phyloP scores from a whole-genome alignment of 2,113 vertebrate species.

The Parus major region DNA sequence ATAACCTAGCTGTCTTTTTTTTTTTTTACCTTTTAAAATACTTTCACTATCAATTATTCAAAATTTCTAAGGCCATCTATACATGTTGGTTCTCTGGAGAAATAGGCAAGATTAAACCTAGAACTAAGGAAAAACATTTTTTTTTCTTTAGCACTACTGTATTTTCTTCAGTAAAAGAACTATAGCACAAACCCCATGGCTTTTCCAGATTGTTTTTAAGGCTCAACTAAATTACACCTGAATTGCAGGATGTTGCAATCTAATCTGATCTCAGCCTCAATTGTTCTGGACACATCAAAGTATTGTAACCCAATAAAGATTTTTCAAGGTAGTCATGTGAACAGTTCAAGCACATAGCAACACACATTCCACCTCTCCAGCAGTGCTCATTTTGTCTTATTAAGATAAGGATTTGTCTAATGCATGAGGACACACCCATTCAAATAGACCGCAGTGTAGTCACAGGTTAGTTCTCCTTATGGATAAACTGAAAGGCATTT shows the following conservation, averaged over 20 bases:
- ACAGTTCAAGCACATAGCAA: not conserved
- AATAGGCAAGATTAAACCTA: not conserved
- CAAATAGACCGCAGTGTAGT: not conserved
- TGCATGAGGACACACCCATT: not conserved
- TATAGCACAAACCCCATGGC: not conserved
- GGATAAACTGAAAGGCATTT: not conserved
- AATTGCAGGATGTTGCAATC: slow-evolving; percentile 33
- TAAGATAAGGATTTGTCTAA: slow-evolving; percentile 3
- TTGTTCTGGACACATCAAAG: slow-evolving; percentile 28
- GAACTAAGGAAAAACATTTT: not conserved
- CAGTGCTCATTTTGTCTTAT: not conserved
- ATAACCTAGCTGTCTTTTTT: not conserved
- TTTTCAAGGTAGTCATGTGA: not conserved
- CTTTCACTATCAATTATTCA: not conserved
- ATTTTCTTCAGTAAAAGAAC: not conserved
- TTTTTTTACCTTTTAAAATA: not conserved
- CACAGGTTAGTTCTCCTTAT: not conserved
- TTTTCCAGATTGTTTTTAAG: not conserved
- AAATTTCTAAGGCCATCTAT: not conserved
- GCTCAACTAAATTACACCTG: not conserved
- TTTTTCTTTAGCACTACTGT: not conserved
- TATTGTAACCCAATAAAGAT: slow-evolving; percentile 5
- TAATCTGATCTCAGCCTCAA: slow-evolving; percentile 28
- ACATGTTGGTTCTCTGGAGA: not conserved
- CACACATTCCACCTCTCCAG: not conserved